These are phyloP conservation scores for Philaenus spumarius DNA, from an alignment of 1,140 invertebrate genomes.

Conservation along the genomic window DNA sequence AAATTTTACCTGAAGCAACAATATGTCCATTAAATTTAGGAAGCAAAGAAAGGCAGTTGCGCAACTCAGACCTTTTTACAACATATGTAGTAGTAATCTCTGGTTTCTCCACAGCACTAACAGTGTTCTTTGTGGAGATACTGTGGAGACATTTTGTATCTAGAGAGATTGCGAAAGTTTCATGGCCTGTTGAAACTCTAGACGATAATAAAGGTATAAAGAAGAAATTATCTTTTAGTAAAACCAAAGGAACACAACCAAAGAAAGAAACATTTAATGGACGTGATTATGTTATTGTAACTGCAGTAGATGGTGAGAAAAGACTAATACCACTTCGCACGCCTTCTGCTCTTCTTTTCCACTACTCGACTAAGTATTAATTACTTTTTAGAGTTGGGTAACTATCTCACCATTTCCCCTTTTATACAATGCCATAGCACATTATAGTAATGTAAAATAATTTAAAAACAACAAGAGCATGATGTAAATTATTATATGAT, in stretches of 20 bases:
- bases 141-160: slow-evolving; percentile 25
- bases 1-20: slow-evolving; percentile 55
- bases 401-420: no score
- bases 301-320: slow-evolving; percentile 48
- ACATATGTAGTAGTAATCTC: slow-evolving; percentile 62
- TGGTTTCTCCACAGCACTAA: slow-evolving; percentile 49
- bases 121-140: slow-evolving; percentile 58
- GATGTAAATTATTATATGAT: no score
- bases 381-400: no score
- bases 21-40: slow-evolving; percentile 72
- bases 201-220: background rate
- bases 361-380: slow-evolving; percentile 31
- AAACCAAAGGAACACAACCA: slow-evolving; percentile 26
- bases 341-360: slow-evolving; percentile 65
- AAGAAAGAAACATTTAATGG: slow-evolving; percentile 59
- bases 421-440: no score
- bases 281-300: slow-evolving; percentile 60
- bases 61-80: slow-evolving; percentile 57
- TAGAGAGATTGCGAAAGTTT: slow-evolving; percentile 2
- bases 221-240: background rate
- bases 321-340: slow-evolving; percentile 59
- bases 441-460: no score
- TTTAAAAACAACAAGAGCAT: no score
- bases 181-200: background rate
- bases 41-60: slow-evolving; percentile 66